Evolutionary conservation across 1,140 invertebrate genomes (phyloP), one percentile per base, ranked within the genome.

Genomic region (Papilio polyxenes): DNA sequence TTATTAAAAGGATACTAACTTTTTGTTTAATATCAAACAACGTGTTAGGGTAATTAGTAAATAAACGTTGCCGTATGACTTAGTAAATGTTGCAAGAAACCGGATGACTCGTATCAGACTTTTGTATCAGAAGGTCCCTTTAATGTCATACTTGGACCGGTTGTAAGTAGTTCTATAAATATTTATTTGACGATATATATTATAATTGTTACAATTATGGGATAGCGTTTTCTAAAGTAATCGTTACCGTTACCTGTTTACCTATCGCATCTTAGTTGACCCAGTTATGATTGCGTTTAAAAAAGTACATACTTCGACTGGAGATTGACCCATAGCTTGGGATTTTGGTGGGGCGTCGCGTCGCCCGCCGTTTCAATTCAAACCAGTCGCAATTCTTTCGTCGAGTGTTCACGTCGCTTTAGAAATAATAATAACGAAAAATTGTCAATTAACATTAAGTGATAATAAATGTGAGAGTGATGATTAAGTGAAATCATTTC

Each of bases 401-500:
- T 83, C 84, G 87, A 77, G 23, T 77, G 75, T 77, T 77, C 75
- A 51, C 48, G 75, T 51, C 75, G 75, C 23, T 77, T 51, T 31
- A 10, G 23, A 56, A 77, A 77, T 51, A 31, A 72, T 37, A 53
- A 49, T 8, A 13, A 82, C 81, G 20, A 77, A 81, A 77, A 72
- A 59, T 80, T 65, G 77, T 85, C 53, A 85, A 83, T 85, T 81
- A 85, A 84, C 53, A 53, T 75, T 75, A 76, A 81, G 87, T 85
- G 84, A 85, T 82, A 84, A 84, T 83, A 80, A 81, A 83, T 85
- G 87, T 87, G 84, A 88, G 53, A 90, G 90, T 90, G 86, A 92
- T 91, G 89, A 84, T 89, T 89, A 92, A 91, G 89, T 91, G 88
- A 90, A 89, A 91, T 75, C 76, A 80, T 83, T 81, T 79, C 20